A percentile compares a stretch with the other conserved stretches of the same genome.
Conservation (phyloP, 2,113 vertebrate genomes). For the Salvelinus fontinalis region DNA sequence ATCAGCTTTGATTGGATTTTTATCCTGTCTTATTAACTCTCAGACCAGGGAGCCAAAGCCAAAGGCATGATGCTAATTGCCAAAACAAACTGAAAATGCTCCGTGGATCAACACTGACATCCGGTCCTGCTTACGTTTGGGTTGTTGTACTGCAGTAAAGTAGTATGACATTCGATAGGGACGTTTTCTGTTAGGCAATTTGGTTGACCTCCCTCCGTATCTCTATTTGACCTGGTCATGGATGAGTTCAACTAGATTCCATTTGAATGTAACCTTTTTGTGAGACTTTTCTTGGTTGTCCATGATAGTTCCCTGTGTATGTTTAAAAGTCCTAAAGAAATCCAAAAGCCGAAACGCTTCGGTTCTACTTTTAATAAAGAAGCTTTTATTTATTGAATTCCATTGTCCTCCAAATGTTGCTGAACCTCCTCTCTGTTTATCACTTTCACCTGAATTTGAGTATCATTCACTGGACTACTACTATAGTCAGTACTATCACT, state of each 20-base stretch:
- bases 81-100: conserved; percentile 52
- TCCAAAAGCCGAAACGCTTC: too few relatives aligned
- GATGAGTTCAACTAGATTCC: background rate
- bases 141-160: background rate
- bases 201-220: background rate
- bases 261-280: background rate
- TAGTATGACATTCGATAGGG: background rate
- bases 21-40: conserved; percentile 59
- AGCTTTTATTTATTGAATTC: too few relatives aligned
- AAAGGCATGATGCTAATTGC: conserved; percentile 55
- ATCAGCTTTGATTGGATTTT: conserved; percentile 68
- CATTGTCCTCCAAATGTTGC: too few relatives aligned
- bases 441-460: too few relatives aligned
- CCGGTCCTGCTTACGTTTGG: background rate
- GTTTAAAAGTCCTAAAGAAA: too few relatives aligned
- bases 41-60: conserved; percentile 47
- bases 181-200: background rate
- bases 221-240: background rate
- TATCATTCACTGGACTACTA: too few relatives aligned
- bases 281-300: background rate
- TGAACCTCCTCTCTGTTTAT: too few relatives aligned
- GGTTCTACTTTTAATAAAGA: too few relatives aligned
- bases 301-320: background rate
- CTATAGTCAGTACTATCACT: too few relatives aligned
- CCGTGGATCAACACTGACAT: background rate